Evolutionary conservation across 1,140 invertebrate species (phyloP).

Genomic region (Euwallacea fornicatus): DNA sequence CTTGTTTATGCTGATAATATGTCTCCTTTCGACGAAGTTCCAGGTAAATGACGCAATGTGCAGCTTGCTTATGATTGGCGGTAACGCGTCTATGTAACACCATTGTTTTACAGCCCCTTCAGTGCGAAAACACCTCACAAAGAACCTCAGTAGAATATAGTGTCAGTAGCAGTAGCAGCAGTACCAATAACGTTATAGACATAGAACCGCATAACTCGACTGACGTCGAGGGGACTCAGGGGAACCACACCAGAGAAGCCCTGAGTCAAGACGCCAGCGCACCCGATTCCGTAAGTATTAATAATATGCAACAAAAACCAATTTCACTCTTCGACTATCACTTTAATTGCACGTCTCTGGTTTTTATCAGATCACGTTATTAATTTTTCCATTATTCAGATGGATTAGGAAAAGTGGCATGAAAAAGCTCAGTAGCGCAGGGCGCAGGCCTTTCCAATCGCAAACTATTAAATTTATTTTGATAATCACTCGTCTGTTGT

Average conservation of each 20-base stretch:
- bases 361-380: no score
- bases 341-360: no score
- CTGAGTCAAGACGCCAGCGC: constrained; percentile 63
- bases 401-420: no score
- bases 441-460: no score
- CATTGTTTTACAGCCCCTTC: constrained; percentile 7
- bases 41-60: neutral
- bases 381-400: no score
- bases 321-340: no score
- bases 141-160: constrained; percentile 45
- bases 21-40: neutral
- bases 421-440: no score
- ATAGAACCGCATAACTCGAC: constrained; percentile 2
- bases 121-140: constrained; percentile 17
- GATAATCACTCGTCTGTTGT: no score
- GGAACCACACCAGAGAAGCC: constrained; percentile 63
- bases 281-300: constrained; percentile 61
- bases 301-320: neutral
- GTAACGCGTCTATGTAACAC: neutral
- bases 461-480: no score
- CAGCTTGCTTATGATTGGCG: neutral
- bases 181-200: constrained; percentile 17
- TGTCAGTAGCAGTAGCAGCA: constrained; percentile 48
- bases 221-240: neutral
- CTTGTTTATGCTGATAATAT: constrained; percentile 29